Conservation (phyloP, 2,888 invertebrate species). For the Bellardia pandia region DNA sequence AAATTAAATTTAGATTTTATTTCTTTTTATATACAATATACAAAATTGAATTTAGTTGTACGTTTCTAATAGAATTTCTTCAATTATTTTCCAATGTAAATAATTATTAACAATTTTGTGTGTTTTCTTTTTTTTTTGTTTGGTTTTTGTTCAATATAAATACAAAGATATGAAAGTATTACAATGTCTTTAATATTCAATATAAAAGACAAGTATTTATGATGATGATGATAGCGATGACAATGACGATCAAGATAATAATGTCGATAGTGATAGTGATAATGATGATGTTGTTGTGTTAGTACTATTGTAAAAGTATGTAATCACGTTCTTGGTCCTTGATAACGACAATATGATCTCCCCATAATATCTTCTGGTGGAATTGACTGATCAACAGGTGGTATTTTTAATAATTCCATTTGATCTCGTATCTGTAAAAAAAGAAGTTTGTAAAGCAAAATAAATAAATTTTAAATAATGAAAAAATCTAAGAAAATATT, state of each 20-base stretch:
- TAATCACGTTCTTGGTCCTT: slow-evolving; percentile 84
- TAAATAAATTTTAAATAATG: slow-evolving; percentile 24
- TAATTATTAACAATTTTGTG: slow-evolving; percentile 60
- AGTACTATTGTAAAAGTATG: slow-evolving; percentile 56
- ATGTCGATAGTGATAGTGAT: not conserved
- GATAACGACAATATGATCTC: slow-evolving; percentile 86
- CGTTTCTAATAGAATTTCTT: slow-evolving; percentile 13
- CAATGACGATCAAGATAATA: not conserved
- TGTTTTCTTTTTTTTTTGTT: not conserved
- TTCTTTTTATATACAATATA: slow-evolving; percentile 57
- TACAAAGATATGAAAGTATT: slow-evolving; percentile 71
- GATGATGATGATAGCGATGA: slow-evolving; percentile 29
- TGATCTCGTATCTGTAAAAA: slow-evolving; percentile 85
- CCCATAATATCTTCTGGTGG: slow-evolving; percentile 86
- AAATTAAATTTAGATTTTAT: slow-evolving; percentile 65
- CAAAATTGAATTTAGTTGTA: slow-evolving; percentile 49
- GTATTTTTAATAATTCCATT: slow-evolving; percentile 85
- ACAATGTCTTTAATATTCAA: slow-evolving; percentile 60
- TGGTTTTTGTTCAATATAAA: slow-evolving; percentile 48
- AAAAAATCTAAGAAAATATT: not conserved
- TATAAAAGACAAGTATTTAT: slow-evolving; percentile 61
- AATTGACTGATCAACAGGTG: slow-evolving; percentile 86
- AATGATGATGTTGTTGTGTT: not conserved
- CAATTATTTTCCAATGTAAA: slow-evolving; percentile 29
- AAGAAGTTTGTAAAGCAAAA: slow-evolving; percentile 44